Evolutionary conservation across 2,113 vertebrate species (phyloP).

Genomic region (Craseonycteris thonglongyai): DNA sequence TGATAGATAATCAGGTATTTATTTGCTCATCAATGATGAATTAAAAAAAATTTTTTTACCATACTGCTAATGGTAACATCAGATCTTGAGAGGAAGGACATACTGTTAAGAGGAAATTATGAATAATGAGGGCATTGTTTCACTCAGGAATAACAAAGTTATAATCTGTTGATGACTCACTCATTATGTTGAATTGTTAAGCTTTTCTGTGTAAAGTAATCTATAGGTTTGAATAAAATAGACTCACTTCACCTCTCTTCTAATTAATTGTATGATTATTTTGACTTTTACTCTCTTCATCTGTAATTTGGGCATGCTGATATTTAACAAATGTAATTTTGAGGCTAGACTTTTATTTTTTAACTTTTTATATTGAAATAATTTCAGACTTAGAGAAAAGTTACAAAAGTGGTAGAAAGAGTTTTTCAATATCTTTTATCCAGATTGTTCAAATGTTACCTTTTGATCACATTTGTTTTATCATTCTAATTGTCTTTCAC

Average conservation of each 20-base stretch:
- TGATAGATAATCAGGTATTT: neutral
- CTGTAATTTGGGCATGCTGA: neutral
- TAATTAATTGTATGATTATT: neutral
- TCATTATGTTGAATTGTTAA: neutral
- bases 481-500: neutral
- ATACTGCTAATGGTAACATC: neutral
- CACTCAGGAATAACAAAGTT: neutral
- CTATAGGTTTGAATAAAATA: neutral
- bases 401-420: neutral
- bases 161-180: neutral
- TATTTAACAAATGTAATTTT: constrained; percentile 10
- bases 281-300: neutral
- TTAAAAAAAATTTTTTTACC: neutral
- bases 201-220: neutral
- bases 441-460: neutral
- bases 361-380: neutral
- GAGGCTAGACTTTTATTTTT: neutral
- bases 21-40: neutral
- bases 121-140: neutral
- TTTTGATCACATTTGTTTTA: neutral
- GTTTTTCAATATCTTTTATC: neutral
- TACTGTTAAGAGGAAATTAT: neutral
- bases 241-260: neutral
- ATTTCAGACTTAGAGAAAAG: neutral
- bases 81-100: neutral